Base-by-base conservation (phyloP, 2,797 vertebrate genomes). In the Orestias chungarensis region DNA sequence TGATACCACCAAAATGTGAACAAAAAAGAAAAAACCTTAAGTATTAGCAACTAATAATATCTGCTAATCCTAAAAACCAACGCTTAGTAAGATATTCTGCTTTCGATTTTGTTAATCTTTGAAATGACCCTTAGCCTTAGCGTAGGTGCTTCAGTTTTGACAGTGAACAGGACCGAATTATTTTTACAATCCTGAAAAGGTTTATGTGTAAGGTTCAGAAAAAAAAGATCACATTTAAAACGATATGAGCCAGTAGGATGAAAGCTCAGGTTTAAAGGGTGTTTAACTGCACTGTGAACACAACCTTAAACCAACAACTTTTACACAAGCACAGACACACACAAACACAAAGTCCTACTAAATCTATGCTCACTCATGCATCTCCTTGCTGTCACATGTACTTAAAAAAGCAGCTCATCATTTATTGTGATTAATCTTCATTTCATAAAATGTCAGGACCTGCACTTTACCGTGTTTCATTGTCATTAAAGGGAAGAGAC, bases 391-490 rank as follows among this genome's bases (percentile, higher is more conserved):
- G 89, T 90, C 91, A 83, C 74, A 80, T 78, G 64, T 77, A 78
- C 78, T 93, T 87, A 91, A 87, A 82, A 70, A 86, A 74, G 79
- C 66, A 55, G 85, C 85, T 62, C 68, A 76, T 93, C 90, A 91
- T 89, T 88, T 92, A 83, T 66, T 79, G 75, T 55, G 77, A 89
- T 90, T 83, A 86, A 91, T 89, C 77, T 74, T 70, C 25, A 23
- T 76, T 80, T 50, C 72, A 62, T 68, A 15, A 70, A 44, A 68
- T 70, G 78, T 90, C 78, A 1, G 64, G 84, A 88, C 86, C 87
- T 80, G 82, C 79, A 84, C 81, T 89, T 86, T 82, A 78, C 73
- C 76, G 68, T 76, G 79, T 83, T 89, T 84, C 64, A 77, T 72
- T 27, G 70, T 83, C 82, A 82, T 88, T 89, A 82, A 79, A 78